Percentiles rank a stretch among this genome's conserved stretches.
Evolutionary conservation across 23 tunicate genomes (phyloP).

Genomic region (Trididemnum clinides): DNA sequence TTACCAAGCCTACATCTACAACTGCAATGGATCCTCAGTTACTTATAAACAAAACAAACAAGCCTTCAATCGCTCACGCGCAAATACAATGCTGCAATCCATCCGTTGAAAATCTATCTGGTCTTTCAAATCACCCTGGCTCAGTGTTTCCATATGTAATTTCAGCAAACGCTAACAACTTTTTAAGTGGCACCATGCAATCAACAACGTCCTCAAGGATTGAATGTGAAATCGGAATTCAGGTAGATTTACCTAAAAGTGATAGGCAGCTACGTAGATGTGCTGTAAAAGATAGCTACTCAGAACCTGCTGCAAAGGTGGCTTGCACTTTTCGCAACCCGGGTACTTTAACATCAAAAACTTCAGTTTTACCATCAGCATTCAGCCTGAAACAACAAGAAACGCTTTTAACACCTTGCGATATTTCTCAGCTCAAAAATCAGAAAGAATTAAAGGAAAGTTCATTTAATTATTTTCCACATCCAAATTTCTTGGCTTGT

Average conservation of each 20-base stretch:
- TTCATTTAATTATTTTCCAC: no score
- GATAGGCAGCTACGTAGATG: neutral
- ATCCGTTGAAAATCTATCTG: constrained; percentile 24
- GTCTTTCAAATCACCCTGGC: constrained; percentile 17
- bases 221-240: constrained; percentile 26
- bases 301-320: no score
- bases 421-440: no score
- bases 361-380: no score
- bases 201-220: neutral
- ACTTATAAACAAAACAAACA: neutral
- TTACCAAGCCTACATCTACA: neutral
- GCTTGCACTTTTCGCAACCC: no score
- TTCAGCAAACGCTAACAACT: constrained; percentile 34
- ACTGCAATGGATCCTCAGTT: neutral
- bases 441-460: no score
- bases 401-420: no score
- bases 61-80: constrained; percentile 50
- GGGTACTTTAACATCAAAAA: no score
- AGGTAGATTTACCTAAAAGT: constrained; percentile 41
- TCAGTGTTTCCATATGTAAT: constrained; percentile 50
- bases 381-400: no score
- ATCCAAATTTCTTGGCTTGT: no score
- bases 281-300: neutral
- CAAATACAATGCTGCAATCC: constrained; percentile 87
- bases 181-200: neutral